Evolutionary conservation across 2,888 invertebrate genomes (phyloP), one percentile per base, ranked within the genome.

Genomic region (Diaperis boleti): DNA sequence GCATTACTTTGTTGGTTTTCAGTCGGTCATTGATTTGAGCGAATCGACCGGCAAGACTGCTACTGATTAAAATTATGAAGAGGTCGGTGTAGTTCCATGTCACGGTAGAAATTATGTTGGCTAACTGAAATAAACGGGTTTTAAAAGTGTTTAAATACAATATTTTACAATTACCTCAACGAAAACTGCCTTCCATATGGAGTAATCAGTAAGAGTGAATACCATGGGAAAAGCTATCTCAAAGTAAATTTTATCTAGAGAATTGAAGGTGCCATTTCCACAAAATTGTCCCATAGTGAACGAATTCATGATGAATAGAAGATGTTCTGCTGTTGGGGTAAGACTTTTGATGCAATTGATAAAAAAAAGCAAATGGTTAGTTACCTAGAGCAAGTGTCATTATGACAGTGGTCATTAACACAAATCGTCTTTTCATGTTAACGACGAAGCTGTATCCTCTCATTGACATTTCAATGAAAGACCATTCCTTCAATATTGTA

Each of bases 61-160:
- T 84, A 77, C 91, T 90, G 11, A 91, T 82, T n/a, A 91, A 75
- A 74, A 91, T 91, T 14, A 92, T 87, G 69, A 91, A 87, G 47
- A 91, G 78, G 74, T 91, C 91, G 78, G 89, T 89, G 62, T 88
- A 90, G 73, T 88, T 91, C 91, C 91, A 92, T 0, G 87, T 82
- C 50, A 89, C 87, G 0, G 91, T 91, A 1, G 87, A 85, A 2
- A 88, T 71, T 1, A 88, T 71, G 67, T 90, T 85, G 52, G 87
- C 82, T 15, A 74, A 62, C 77, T 77, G 44, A 39, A 75, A 74
- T 10, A 29, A n/a, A 11, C 3, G 7, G 15, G 5, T 10, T 14
- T 10, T 49, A 22, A 41, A 11, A 5, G 6, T 1, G 26, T 3
- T 2, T 8, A 26, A n/a, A 8, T 26, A 5, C 6, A 26, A 26